These are phyloP conservation scores for Nerophis lumbriciformis DNA, from an alignment of 2,113 vertebrate species.

Conservation along the genomic window DNA sequence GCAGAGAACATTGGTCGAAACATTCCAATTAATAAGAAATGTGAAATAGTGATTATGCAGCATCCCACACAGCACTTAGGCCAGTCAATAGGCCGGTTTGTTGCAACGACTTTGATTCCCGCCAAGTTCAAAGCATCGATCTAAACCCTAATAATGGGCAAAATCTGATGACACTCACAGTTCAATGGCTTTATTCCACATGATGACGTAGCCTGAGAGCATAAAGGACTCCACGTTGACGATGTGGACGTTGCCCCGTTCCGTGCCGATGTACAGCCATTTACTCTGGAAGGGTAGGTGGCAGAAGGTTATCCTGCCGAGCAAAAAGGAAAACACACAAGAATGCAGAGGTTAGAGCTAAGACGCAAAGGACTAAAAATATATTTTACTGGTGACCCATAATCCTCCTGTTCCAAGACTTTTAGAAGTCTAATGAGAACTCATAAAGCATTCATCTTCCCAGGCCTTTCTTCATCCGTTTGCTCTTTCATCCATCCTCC, in stretches of 20 bases:
- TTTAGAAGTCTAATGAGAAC: constrained; percentile 49
- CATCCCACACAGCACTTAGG: constrained; percentile 18
- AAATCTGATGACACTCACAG: constrained; percentile 79
- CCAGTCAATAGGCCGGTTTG: constrained; percentile 20
- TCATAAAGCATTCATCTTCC: constrained; percentile 57
- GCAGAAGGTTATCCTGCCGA: constrained; percentile 94
- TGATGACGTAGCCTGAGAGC: constrained; percentile 99
- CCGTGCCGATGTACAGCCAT: constrained; percentile 96
- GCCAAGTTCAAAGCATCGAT: constrained; percentile 32
- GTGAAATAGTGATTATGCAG: constrained; percentile 21
- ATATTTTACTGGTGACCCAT: constrained; percentile 1
- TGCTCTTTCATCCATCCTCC: constrained; percentile 42
- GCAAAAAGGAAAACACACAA: constrained; percentile 20
- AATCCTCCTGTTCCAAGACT: constrained; percentile 28
- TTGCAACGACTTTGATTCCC: constrained; percentile 22
- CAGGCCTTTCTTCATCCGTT: constrained; percentile 48
- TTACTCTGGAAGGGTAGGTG: constrained; percentile 99
- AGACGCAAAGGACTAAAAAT: too few species aligned
- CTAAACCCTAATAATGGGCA: neutral
- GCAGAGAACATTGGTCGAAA: too few species aligned
- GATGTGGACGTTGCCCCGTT: constrained; percentile 97
- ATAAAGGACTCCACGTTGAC: constrained; percentile 99
- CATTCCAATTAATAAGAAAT: constrained; percentile 9
- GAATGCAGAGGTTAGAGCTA: too few species aligned
- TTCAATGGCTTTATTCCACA: constrained; percentile 99